Percentiles rank a stretch among this genome's conserved stretches.
Conservation (phyloP, 1,140 invertebrate species). For the Nasonia longicornis region DNA sequence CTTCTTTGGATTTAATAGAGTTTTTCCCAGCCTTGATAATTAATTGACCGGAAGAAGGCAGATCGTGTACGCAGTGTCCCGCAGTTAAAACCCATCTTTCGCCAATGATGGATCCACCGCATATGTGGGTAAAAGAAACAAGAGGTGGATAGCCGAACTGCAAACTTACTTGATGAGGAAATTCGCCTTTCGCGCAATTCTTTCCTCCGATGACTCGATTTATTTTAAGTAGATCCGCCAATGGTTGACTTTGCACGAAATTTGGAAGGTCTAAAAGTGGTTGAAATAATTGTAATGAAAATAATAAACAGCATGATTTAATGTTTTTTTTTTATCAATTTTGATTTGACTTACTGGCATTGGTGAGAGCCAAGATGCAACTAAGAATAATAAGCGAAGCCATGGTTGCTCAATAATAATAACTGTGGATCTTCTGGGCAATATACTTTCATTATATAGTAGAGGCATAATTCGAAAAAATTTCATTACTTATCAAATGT, state of each 20-base stretch:
- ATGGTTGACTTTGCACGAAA: not conserved
- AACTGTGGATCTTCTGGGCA: not conserved
- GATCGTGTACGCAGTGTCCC: conserved; percentile 65
- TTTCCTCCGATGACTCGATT: conserved; percentile 67
- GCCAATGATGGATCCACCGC: conserved; percentile 68
- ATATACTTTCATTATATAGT: not conserved
- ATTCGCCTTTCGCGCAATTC: conserved; percentile 60
- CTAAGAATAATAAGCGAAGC: conserved; percentile 11
- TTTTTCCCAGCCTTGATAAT: conserved; percentile 58
- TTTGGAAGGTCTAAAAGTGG: not conserved
- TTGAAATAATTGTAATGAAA: not conserved
- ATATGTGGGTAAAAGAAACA: conserved; percentile 68
- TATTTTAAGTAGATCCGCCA: not conserved
- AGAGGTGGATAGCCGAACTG: conserved; percentile 68
- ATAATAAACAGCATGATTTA: not conserved
- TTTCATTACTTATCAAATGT: not conserved
- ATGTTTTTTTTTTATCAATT: not conserved
- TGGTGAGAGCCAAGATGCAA: conserved; percentile 22
- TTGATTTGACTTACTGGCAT: conserved; percentile 33
- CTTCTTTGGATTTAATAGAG: conserved; percentile 53
- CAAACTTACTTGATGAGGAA: conserved; percentile 69
- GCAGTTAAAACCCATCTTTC: conserved; percentile 67
- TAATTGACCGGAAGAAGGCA: conserved; percentile 51
- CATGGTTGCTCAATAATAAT: conserved; percentile 2
- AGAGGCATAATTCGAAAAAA: not conserved